phyloP scores from a whole-genome alignment of 2,888 invertebrate species.

The Coelogynopora nodosa region DNA sequence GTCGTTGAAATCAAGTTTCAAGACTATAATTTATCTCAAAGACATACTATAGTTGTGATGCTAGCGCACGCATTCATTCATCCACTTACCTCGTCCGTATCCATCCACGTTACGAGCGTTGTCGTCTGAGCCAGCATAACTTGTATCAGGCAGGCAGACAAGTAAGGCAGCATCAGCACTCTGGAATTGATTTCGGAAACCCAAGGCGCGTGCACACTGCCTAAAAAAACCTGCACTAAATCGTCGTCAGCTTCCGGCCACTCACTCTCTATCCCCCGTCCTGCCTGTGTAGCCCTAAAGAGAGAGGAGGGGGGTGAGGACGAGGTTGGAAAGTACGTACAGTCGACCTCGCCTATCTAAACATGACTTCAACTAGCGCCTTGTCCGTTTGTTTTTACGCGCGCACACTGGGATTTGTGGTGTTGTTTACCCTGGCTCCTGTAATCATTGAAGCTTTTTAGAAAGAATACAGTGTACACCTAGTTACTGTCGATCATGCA shows the following conservation, averaged over 20 bases:
- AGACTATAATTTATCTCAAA: not conserved
- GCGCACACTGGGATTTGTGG: not conserved
- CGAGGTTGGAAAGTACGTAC: not conserved
- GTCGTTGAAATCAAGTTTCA: not conserved
- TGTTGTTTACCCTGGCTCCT: not conserved
- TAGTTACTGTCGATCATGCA: not conserved
- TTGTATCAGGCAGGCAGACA: no score
- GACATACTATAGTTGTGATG: not conserved
- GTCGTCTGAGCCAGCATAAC: not conserved
- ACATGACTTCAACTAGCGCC: not conserved
- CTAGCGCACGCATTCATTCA: not conserved
- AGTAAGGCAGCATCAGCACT: no score
- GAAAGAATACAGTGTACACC: not conserved
- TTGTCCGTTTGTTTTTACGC: not conserved
- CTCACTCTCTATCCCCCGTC: not conserved
- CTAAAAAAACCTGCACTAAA: conserved; percentile 12
- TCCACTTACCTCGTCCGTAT: not conserved
- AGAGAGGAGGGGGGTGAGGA: not conserved
- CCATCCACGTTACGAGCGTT: not conserved
- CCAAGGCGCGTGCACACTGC: not conserved
- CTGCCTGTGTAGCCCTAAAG: not conserved
- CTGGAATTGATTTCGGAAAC: conserved; percentile 8
- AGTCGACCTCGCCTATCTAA: conserved; percentile 14
- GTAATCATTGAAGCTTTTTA: not conserved
- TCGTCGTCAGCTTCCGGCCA: not conserved